Evolutionary conservation across 2,113 vertebrate genomes (phyloP).

Genomic region (Arenaria interpres): DNA sequence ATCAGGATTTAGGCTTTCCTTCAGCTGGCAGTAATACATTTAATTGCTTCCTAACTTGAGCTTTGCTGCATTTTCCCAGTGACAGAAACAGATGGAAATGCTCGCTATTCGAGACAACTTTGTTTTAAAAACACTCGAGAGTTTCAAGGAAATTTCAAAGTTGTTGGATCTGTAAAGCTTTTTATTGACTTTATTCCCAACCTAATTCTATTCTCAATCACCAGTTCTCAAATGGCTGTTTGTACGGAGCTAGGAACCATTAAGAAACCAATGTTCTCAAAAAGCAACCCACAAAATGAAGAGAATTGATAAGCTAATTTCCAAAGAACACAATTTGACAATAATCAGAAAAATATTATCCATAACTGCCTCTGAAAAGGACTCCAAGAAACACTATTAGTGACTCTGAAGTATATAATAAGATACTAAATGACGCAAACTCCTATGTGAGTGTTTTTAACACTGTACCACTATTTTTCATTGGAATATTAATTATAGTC

Average conservation of each 20-base stretch:
- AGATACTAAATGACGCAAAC: neutral
- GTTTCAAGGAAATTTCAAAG: neutral
- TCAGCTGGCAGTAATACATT: neutral
- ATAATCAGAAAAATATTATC: neutral
- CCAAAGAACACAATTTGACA: neutral
- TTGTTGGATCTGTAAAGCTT: neutral
- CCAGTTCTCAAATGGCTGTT: neutral
- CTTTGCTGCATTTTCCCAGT: neutral
- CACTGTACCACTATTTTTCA: neutral
- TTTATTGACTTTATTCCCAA: neutral
- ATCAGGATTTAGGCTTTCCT: neutral
- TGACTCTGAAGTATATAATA: neutral
- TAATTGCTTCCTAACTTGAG: conserved; percentile 11
- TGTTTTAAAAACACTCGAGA: neutral
- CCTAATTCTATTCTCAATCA: neutral
- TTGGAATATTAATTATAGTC: neutral
- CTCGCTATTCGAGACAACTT: neutral
- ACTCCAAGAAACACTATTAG: neutral
- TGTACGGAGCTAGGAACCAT: neutral
- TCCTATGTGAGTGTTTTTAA: neutral
- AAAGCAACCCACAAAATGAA: neutral
- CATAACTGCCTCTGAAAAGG: neutral
- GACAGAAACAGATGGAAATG: conserved; percentile 10
- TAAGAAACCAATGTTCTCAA: neutral
- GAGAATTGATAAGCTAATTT: neutral